Percentiles rank a stretch among this genome's conserved stretches.
These are phyloP conservation scores for Ectropis crepuscularia DNA, from an alignment of 2,888 invertebrate genomes.

Conservation along the genomic window DNA sequence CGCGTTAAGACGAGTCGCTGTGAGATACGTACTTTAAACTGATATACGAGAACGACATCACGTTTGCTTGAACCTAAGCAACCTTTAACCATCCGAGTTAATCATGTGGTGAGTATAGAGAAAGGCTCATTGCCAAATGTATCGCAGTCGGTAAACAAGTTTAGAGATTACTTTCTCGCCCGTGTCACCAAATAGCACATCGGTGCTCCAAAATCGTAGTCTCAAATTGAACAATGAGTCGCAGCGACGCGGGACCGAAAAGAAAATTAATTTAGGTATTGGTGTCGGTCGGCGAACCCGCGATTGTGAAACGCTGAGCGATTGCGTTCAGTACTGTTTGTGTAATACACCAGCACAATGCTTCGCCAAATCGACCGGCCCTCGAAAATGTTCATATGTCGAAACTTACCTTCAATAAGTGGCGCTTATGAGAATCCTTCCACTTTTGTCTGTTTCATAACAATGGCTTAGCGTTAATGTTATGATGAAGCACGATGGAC, in stretches of 20 bases:
- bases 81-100: constrained; percentile 14
- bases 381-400: constrained; percentile 75
- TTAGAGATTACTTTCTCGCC: constrained; percentile 57
- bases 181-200: constrained; percentile 65
- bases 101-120: constrained; percentile 9
- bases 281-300: constrained; percentile 81
- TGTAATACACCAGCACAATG: constrained; percentile 80
- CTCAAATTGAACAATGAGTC: constrained; percentile 78
- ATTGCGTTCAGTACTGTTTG: constrained; percentile 79
- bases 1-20: too few relatives aligned
- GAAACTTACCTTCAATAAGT: constrained; percentile 59
- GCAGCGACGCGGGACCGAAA: constrained; percentile 72
- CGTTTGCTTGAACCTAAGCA: constrained; percentile 1
- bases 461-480: constrained; percentile 36
- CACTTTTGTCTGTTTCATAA: constrained; percentile 41
- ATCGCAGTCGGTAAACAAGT: constrained; percentile 43
- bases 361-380: constrained; percentile 73
- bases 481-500: constrained; percentile 30
- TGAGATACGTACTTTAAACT: too few relatives aligned
- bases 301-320: constrained; percentile 80
- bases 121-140: constrained; percentile 20
- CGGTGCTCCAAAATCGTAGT: constrained; percentile 67
- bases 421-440: constrained; percentile 46
- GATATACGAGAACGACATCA: neutral
- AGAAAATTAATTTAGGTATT: constrained; percentile 84